Conservation (phyloP, 2,113 vertebrate species). For the Salvator merianae region DNA sequence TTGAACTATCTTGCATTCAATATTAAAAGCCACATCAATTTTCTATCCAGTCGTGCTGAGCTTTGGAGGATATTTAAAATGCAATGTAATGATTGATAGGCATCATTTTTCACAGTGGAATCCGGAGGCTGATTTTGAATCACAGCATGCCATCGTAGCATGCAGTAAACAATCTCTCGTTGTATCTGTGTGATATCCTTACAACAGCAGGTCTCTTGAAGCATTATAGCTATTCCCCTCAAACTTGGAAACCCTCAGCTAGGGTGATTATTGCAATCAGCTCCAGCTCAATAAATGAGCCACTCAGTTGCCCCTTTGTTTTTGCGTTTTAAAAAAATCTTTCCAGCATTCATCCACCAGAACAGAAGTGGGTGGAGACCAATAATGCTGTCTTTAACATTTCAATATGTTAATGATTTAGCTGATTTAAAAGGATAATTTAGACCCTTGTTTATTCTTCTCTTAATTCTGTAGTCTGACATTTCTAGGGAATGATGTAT, state of each 20-base stretch:
- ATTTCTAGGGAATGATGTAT: too few species aligned
- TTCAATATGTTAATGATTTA: too few species aligned
- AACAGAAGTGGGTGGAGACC: neutral
- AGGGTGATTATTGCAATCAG: constrained; percentile 27
- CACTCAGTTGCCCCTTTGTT: neutral
- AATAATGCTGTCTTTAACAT: neutral
- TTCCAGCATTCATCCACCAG: neutral
- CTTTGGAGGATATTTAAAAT: neutral
- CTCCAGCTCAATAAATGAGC: constrained; percentile 19
- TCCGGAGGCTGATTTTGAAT: neutral
- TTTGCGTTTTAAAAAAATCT: neutral
- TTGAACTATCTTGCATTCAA: constrained; percentile 28
- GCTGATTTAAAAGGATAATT: neutral
- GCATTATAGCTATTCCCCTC: neutral
- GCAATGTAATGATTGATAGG: neutral
- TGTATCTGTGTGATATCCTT: neutral
- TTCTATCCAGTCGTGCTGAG: constrained; percentile 24
- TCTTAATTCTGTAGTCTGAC: neutral
- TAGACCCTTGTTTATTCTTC: neutral
- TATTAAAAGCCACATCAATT: constrained; percentile 46
- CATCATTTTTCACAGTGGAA: constrained; percentile 5
- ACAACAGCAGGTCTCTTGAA: neutral
- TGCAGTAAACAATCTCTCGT: constrained; percentile 6
- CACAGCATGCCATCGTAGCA: neutral
- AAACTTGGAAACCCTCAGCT: neutral